Percentiles rank a stretch among this genome's conserved stretches.
These are phyloP conservation scores for Cyaniris semiargus DNA, from an alignment of 2,888 invertebrate genomes.

Conservation along the genomic window DNA sequence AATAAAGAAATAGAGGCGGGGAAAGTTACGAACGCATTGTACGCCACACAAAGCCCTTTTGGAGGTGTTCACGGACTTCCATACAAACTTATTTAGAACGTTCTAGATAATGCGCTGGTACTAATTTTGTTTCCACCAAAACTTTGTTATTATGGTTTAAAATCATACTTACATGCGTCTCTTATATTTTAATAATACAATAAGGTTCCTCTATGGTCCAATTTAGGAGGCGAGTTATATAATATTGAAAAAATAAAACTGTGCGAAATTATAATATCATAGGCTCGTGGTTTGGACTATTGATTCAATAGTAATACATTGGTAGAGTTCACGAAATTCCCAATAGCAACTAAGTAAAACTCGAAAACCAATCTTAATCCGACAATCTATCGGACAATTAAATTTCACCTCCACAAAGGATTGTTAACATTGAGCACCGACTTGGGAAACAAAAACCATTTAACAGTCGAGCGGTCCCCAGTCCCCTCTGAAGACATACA, in stretches of 20 bases:
- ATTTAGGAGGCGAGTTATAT: too few species aligned
- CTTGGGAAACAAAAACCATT: constrained; percentile 57
- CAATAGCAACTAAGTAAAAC: background rate
- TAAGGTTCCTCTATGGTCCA: background rate
- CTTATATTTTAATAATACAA: background rate
- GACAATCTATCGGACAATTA: constrained; percentile 28
- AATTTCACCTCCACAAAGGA: constrained; percentile 44
- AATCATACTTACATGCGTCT: background rate
- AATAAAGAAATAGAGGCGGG: constrained; percentile 29
- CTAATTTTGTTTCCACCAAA: background rate
- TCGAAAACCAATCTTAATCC: constrained; percentile 6
- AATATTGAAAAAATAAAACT: too few species aligned
- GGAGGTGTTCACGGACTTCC: constrained; percentile 31
- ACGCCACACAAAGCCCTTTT: constrained; percentile 29
- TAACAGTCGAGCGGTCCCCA: constrained; percentile 60
- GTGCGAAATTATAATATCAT: background rate
- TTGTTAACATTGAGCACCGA: constrained; percentile 42
- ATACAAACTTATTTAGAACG: constrained; percentile 7
- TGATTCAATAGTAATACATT: background rate
- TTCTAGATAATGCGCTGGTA: background rate
- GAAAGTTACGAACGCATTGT: constrained; percentile 34
- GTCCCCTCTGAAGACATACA: constrained; percentile 66
- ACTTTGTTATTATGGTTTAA: background rate
- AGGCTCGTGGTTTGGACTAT: background rate
- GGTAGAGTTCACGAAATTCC: background rate